A percentile compares a stretch with the other conserved stretches of the same genome.
Conservation (phyloP, 2,113 vertebrate species). For the Nesoenas mayeri region DNA sequence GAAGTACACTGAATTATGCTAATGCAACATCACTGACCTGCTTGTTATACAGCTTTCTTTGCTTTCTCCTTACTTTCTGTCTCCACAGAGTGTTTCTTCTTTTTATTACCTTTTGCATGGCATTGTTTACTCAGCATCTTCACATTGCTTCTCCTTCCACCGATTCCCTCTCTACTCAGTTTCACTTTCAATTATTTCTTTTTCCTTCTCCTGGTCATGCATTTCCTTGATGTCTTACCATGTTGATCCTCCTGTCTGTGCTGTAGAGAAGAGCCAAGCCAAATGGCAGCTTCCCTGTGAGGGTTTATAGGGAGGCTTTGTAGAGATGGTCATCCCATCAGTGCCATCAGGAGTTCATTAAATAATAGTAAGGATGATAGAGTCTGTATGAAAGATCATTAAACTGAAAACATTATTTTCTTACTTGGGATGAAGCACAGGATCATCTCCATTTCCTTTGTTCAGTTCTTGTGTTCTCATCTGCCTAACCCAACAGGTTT, state of each 20-base stretch:
- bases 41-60: neutral
- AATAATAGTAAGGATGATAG: neutral
- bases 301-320: neutral
- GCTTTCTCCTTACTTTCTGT: neutral
- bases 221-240: neutral
- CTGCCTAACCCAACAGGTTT: neutral
- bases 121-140: neutral
- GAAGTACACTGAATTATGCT: neutral
- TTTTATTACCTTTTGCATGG: neutral
- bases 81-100: neutral
- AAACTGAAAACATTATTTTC: neutral
- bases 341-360: neutral
- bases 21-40: neutral
- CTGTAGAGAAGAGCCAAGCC: neutral
- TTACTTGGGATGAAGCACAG: neutral
- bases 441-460: neutral
- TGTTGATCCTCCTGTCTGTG: neutral
- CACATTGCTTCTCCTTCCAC: neutral
- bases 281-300: neutral
- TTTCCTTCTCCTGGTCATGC: neutral
- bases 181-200: neutral
- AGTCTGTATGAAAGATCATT: neutral
- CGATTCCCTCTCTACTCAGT: rapidly evolving
- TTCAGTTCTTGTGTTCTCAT: neutral
- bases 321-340: neutral